phyloP scores from a whole-genome alignment of 2,797 vertebrate genomes.

The Bradypodion ventrale region DNA sequence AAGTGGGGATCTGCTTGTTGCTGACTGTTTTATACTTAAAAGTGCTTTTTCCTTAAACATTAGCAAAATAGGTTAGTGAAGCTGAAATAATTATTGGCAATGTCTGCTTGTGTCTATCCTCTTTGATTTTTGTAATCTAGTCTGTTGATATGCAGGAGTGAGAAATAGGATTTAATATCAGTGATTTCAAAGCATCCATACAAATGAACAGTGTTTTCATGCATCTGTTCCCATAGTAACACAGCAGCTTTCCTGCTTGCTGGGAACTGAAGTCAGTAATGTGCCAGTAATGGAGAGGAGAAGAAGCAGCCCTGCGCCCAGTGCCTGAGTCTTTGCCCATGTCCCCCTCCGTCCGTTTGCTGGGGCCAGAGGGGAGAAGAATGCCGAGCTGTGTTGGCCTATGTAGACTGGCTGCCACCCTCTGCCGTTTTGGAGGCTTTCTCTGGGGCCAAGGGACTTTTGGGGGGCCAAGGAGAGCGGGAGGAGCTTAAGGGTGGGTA shows the following conservation, averaged over 20 bases:
- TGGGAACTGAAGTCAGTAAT: slow-evolving; percentile 41
- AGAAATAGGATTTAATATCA: slow-evolving; percentile 52
- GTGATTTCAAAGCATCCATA: slow-evolving; percentile 62
- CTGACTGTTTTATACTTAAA: slow-evolving; percentile 26
- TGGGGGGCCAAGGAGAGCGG: too few species aligned
- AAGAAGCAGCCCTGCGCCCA: too few species aligned
- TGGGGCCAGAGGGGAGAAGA: too few species aligned
- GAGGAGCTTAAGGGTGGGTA: too few species aligned
- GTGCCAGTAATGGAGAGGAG: too few species aligned
- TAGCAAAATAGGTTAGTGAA: slow-evolving; percentile 6
- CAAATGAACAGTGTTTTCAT: slow-evolving; percentile 65
- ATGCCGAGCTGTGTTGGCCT: too few species aligned
- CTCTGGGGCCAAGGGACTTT: too few species aligned
- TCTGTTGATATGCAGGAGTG: slow-evolving; percentile 49
- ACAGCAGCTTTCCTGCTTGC: slow-evolving; percentile 61
- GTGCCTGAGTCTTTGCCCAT: too few species aligned
- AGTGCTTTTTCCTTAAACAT: slow-evolving; percentile 24
- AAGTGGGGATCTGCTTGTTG: neutral
- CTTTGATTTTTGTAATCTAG: slow-evolving; percentile 42
- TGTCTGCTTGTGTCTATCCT: slow-evolving; percentile 29
- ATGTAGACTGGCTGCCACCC: too few species aligned
- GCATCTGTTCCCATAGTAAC: slow-evolving; percentile 72
- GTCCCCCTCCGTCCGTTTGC: too few species aligned
- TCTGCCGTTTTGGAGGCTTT: too few species aligned
- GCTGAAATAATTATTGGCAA: slow-evolving; percentile 17